phyloP scores from a whole-genome alignment of 2,113 vertebrate species.

The Salvelinus alpinus region DNA sequence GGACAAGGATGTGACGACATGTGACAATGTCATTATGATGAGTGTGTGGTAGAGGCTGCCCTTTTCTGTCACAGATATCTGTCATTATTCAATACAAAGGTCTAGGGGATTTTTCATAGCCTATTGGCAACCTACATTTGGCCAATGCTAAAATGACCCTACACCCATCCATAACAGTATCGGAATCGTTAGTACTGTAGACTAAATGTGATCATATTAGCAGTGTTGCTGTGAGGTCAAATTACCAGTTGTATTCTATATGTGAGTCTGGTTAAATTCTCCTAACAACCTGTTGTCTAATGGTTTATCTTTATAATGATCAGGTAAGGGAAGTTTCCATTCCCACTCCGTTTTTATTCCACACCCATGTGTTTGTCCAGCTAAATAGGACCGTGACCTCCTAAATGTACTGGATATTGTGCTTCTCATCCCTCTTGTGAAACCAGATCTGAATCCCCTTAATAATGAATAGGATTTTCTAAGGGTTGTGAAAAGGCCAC shows the following conservation, averaged over 20 bases:
- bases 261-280: not conserved
- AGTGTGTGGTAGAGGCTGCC: conserved; percentile 25
- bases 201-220: too few species aligned
- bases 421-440: conserved; percentile 49
- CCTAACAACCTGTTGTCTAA: not conserved
- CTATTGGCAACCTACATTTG: not conserved
- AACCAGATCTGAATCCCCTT: conserved; percentile 44
- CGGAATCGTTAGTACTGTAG: too few species aligned
- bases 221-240: too few species aligned
- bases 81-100: not conserved
- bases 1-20: conserved; percentile 35
- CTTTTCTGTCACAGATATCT: not conserved
- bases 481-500: conserved; percentile 52
- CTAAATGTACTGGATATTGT: conserved; percentile 5
- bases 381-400: not conserved
- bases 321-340: not conserved
- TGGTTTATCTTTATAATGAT: not conserved
- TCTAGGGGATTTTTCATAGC: not conserved
- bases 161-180: too few species aligned
- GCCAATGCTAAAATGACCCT: not conserved
- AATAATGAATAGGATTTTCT: conserved; percentile 67
- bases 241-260: not conserved
- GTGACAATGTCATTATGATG: conserved; percentile 47
- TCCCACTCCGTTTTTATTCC: not conserved
- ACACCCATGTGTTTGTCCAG: not conserved